Base-by-base conservation (phyloP, 2,113 vertebrate genomes). In the Lamprotornis superbus region DNA sequence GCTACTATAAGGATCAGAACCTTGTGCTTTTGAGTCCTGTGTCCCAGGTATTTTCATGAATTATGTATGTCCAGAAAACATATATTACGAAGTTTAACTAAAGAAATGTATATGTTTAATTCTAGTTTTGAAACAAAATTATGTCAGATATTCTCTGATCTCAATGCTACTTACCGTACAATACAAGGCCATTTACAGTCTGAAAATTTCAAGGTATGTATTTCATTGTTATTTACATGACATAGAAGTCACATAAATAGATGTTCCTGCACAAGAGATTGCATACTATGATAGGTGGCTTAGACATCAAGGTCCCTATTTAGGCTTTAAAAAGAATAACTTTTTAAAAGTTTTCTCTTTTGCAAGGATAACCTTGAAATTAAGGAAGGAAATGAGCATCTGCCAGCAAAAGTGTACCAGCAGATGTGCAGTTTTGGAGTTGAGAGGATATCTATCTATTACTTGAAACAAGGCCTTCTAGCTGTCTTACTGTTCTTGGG, bases 111-210 rank as follows among this genome's bases (percentile, higher is more conserved):
- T 83, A 96, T 98, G 76, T 97, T 97, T 90, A 96, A 96, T 97
- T 95, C 96, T 98, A 99, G 99, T 98, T 99, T 99, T 98, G 99
- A 99, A 98, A 98, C 98, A 95, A 99, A 99, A 95, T 98, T 99
- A 93, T 98, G 98, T 97, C 99, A 99, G 98, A 98, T 99, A 97
- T 99, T 99, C 96, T 98, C 99, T 87, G 99, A 99, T 98, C 98
- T 99, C 96, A 99, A 99, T 94, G 98, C 99, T 92, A 99, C 99
- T 47, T 99, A 99, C 97, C 99, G 99, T 98, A 98, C 98, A 81
- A 99, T 99, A 98, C 99, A 99, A 98, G 99, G 99, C 85, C 99
- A 99, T 97, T 98, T 99, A 85, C 99, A 99, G 97, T 98, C 98
- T 91, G 99, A 99, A 97, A 99, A 99, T 97, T 99, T 99, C 87